phyloP scores from a whole-genome alignment of 2,888 invertebrate genomes.

The Leptothorax acervorum region DNA sequence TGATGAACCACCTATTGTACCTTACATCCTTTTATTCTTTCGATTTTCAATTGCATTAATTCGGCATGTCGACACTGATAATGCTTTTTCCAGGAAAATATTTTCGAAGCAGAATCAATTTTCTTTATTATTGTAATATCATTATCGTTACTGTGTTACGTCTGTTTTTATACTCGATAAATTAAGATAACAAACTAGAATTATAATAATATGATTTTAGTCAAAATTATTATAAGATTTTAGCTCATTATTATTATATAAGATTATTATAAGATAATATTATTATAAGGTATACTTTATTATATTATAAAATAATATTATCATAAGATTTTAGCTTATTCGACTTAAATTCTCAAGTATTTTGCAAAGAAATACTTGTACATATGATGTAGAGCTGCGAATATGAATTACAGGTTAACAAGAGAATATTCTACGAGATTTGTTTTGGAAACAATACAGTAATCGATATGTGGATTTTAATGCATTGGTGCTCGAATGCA shows the following conservation, averaged over 20 bases:
- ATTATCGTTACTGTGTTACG: not conserved
- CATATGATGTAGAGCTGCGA: too few relatives aligned
- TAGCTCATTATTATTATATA: too few relatives aligned
- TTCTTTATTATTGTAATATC: not conserved
- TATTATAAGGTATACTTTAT: too few relatives aligned
- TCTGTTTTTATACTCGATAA: not conserved
- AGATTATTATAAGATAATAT: too few relatives aligned
- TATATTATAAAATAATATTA: too few relatives aligned
- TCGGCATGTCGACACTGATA: not conserved
- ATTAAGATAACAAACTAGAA: not conserved
- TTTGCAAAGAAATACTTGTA: not conserved
- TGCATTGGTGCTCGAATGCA: not conserved
- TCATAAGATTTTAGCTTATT: too few relatives aligned
- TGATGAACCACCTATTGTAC: not conserved
- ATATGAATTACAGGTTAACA: not conserved
- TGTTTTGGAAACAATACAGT: conserved; percentile 23
- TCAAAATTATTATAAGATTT: not conserved
- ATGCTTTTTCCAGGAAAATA: not conserved
- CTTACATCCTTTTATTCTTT: not conserved
- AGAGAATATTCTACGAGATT: conserved; percentile 22
- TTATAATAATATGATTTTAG: not conserved
- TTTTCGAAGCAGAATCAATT: not conserved
- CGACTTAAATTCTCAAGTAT: not conserved
- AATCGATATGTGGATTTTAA: conserved; percentile 28
- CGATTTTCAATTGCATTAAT: not conserved